phyloP scores from a whole-genome alignment of 2,888 invertebrate genomes.

The Drosophila robusta region DNA sequence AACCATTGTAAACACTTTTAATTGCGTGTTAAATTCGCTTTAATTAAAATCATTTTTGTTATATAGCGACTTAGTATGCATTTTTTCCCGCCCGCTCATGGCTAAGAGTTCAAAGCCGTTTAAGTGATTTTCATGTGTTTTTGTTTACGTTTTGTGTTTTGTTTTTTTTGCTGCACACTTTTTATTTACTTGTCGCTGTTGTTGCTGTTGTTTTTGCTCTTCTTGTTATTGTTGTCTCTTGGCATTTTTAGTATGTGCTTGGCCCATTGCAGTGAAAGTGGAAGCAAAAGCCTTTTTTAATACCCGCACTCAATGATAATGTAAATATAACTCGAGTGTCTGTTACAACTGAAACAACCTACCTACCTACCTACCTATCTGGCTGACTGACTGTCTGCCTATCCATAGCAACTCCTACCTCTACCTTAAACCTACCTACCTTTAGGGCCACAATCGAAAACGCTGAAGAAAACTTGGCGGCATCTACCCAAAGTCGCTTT shows the following conservation, averaged over 20 bases:
- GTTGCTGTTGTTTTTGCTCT: conserved; percentile 52
- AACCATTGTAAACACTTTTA: conserved; percentile 50
- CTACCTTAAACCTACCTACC: conserved; percentile 9
- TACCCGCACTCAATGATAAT: conserved; percentile 50
- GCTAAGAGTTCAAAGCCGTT: conserved; percentile 56
- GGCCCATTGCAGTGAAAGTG: conserved; percentile 72
- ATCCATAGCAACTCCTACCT: conserved; percentile 4
- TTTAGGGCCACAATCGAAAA: conserved; percentile 36
- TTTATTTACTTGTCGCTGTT: conserved; percentile 30
- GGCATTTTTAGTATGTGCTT: conserved; percentile 58
- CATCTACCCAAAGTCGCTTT: conserved; percentile 48
- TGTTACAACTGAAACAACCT: conserved; percentile 51
- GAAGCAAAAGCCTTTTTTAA: conserved; percentile 60
- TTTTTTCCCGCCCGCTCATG: conserved; percentile 20
- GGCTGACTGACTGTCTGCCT: background rate
- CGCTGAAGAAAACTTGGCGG: conserved; percentile 45
- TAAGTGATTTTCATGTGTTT: conserved; percentile 55
- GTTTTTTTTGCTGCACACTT: conserved; percentile 52
- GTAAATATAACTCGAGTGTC: conserved; percentile 55
- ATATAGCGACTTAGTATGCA: conserved; percentile 35
- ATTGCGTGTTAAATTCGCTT: conserved; percentile 76
- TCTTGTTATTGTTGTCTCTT: conserved; percentile 46
- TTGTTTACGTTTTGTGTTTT: conserved; percentile 36
- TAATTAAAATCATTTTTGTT: conserved; percentile 71
- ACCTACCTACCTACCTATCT: conserved; percentile 14